These are phyloP conservation scores for Amblyraja radiata DNA, from an alignment of 2,797 vertebrate species.

Conservation along the genomic window DNA sequence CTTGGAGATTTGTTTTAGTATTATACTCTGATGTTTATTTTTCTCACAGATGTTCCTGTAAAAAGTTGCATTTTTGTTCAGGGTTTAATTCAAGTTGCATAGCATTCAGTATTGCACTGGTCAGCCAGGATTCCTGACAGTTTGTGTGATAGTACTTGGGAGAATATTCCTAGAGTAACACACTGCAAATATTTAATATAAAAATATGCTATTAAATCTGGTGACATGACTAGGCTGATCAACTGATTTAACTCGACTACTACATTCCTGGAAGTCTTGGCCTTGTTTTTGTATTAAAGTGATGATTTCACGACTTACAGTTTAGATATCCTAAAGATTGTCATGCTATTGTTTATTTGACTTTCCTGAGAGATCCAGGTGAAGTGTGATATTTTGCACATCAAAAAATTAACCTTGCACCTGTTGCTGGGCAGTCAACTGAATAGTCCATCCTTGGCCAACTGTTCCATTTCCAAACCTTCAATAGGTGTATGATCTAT, in stretches of 20 bases:
- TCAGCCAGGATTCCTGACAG: neutral
- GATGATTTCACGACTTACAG: neutral
- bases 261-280: too few relatives aligned
- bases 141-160: neutral
- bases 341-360: neutral
- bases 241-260: neutral
- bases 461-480: too few relatives aligned
- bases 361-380: too few relatives aligned
- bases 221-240: neutral
- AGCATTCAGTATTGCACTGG: too few relatives aligned
- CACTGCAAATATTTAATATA: neutral
- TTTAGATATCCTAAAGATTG: neutral
- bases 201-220: neutral
- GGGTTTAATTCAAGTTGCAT: neutral
- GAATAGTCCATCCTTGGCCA: neutral
- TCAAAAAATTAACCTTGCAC: neutral
- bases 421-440: neutral
- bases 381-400: neutral
- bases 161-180: neutral
- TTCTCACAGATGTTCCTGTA: neutral
- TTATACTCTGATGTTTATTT: neutral
- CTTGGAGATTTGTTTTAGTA: neutral
- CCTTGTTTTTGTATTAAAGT: neutral
- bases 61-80: neutral
- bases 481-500: neutral